Percentiles rank a stretch among this genome's conserved stretches.
These are phyloP conservation scores for Centruroides vittatus DNA, from an alignment of 1,140 invertebrate species.

Conservation along the genomic window DNA sequence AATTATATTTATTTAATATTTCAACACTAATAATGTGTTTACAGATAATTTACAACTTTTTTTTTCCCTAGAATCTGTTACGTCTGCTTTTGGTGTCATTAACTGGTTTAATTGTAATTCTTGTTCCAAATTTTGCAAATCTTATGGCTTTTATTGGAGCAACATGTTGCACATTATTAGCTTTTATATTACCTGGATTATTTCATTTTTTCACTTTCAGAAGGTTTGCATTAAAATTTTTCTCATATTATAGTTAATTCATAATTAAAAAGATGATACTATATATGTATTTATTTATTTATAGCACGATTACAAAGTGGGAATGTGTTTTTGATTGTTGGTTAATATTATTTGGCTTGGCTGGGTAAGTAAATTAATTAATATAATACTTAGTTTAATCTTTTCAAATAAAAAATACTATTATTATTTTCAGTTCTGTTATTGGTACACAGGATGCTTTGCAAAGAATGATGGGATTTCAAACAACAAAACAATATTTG, in stretches of 20 bases:
- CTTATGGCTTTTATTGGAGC: slow-evolving; percentile 36
- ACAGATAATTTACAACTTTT: no score
- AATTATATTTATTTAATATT: no score
- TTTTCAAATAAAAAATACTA: no score
- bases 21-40: no score
- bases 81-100: slow-evolving; percentile 26
- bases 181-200: slow-evolving; percentile 33
- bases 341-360: background rate
- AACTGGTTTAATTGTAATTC: slow-evolving; percentile 32
- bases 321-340: background rate
- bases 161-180: slow-evolving; percentile 34
- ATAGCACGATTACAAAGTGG: background rate
- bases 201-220: slow-evolving; percentile 32
- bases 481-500: no score
- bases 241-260: background rate
- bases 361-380: background rate
- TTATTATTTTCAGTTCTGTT: no score
- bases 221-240: slow-evolving; percentile 22
- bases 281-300: background rate
- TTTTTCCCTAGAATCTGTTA: slow-evolving; percentile 28
- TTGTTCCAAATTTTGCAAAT: slow-evolving; percentile 35
- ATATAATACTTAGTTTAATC: no score
- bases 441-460: no score
- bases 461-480: no score
- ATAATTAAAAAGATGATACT: no score